These are phyloP conservation scores for Clivina fossor DNA, from an alignment of 2,888 invertebrate genomes.

Conservation along the genomic window DNA sequence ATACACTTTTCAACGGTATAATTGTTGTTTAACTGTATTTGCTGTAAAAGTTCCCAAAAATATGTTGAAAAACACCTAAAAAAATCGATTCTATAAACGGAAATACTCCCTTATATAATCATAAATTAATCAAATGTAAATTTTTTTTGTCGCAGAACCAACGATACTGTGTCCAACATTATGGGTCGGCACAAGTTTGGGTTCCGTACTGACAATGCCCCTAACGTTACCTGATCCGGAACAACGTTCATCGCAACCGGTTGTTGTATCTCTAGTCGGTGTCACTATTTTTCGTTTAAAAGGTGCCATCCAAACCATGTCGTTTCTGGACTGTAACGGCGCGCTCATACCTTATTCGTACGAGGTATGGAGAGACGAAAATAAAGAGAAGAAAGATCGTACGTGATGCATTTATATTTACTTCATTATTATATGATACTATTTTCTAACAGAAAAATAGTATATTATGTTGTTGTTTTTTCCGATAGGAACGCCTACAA, in stretches of 20 bases:
- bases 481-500: constrained; percentile 70
- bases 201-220: constrained; percentile 92
- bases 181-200: constrained; percentile 97
- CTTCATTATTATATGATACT: too few species aligned
- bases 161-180: constrained; percentile 82
- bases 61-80: too few species aligned
- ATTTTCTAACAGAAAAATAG: constrained; percentile 8
- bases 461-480: constrained; percentile 12
- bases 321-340: constrained; percentile 95
- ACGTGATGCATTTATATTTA: constrained; percentile 42
- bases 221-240: constrained; percentile 82
- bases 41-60: too few species aligned
- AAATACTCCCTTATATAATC: too few species aligned
- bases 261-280: constrained; percentile 89
- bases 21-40: too few species aligned
- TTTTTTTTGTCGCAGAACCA: constrained; percentile 65
- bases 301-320: constrained; percentile 91
- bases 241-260: constrained; percentile 79
- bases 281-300: constrained; percentile 96
- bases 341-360: constrained; percentile 86
- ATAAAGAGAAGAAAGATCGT: constrained; percentile 60
- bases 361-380: constrained; percentile 92
- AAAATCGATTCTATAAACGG: too few species aligned
- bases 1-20: too few species aligned
- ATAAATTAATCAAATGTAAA: too few species aligned